Percentiles rank a stretch among this genome's conserved stretches.
Evolutionary conservation across 2,888 invertebrate genomes (phyloP).

Genomic region (Parthenolecanium corni): DNA sequence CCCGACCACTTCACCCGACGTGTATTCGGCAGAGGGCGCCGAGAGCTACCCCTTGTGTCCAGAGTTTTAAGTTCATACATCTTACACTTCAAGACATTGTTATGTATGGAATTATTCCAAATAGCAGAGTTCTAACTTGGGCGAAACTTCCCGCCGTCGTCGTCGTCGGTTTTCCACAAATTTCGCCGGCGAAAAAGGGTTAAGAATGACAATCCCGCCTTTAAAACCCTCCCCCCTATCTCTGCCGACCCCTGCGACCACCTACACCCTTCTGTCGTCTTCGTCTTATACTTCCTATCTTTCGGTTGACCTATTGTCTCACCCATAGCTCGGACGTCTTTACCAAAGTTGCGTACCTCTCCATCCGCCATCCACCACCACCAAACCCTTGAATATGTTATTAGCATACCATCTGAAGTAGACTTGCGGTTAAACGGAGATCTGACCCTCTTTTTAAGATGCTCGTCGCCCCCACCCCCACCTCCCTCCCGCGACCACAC

Average conservation of each 20-base stretch:
- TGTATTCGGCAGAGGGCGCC: not conserved
- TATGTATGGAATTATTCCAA: conserved; percentile 32
- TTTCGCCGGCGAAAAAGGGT: conserved; percentile 8
- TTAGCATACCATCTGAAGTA: conserved; percentile 29
- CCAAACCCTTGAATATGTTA: conserved; percentile 27
- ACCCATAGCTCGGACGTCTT: conserved; percentile 27
- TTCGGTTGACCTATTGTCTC: conserved; percentile 29
- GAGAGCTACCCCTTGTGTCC: conserved; percentile 27
- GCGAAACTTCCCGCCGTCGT: conserved; percentile 5
- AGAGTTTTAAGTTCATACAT: conserved; percentile 29
- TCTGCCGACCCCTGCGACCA: not conserved
- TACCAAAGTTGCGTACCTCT: conserved; percentile 21
- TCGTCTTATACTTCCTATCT: conserved; percentile 25
- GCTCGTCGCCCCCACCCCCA: conserved; percentile 21
- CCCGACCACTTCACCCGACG: conserved; percentile 11
- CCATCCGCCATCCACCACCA: not conserved
- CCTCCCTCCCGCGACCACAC: conserved; percentile 4
- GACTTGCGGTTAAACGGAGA: conserved; percentile 30
- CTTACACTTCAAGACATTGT: conserved; percentile 32
- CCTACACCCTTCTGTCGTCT: not conserved
- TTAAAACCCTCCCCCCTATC: not conserved
- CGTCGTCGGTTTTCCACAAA: conserved; percentile 5
- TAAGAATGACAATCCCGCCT: conserved; percentile 28
- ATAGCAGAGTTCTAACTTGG: conserved; percentile 23
- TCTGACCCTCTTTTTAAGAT: conserved; percentile 29